Percentiles rank a stretch among this genome's conserved stretches.
Conservation (phyloP, 2,113 vertebrate genomes). For the Eclectus roratus region DNA sequence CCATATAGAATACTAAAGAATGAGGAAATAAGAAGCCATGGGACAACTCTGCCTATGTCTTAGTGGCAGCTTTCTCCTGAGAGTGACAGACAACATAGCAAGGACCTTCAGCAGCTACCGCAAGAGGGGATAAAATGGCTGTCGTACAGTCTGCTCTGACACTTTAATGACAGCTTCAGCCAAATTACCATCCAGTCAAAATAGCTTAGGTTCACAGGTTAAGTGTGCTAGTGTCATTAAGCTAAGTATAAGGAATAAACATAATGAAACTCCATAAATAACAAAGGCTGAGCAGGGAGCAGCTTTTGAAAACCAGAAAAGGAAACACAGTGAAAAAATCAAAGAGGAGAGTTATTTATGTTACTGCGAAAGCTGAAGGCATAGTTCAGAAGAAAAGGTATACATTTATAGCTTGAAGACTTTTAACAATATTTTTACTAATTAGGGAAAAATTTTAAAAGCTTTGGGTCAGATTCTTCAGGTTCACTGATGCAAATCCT, state of each 20-base stretch:
- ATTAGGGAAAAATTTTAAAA: background rate
- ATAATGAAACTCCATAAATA: background rate
- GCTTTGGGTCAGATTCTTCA: background rate
- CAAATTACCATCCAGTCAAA: background rate
- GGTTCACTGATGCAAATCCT: background rate
- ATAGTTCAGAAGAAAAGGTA: background rate
- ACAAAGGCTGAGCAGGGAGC: background rate
- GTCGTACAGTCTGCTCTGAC: background rate
- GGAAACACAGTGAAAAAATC: background rate
- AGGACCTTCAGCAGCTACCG: background rate
- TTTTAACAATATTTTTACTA: background rate
- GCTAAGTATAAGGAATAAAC: background rate
- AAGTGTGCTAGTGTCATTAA: background rate
- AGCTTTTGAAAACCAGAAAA: background rate
- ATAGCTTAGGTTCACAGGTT: background rate
- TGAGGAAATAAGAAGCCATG: background rate
- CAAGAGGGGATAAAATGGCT: accelerated
- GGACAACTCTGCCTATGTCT: background rate
- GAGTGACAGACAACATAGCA: background rate
- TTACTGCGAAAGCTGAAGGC: background rate
- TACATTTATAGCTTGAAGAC: background rate
- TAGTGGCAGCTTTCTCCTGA: background rate
- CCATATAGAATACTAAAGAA: background rate
- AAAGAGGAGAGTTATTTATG: background rate
- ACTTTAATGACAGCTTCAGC: background rate